These are phyloP conservation scores for Tenodera sinensis DNA, from an alignment of 2,888 invertebrate genomes.

Conservation along the genomic window DNA sequence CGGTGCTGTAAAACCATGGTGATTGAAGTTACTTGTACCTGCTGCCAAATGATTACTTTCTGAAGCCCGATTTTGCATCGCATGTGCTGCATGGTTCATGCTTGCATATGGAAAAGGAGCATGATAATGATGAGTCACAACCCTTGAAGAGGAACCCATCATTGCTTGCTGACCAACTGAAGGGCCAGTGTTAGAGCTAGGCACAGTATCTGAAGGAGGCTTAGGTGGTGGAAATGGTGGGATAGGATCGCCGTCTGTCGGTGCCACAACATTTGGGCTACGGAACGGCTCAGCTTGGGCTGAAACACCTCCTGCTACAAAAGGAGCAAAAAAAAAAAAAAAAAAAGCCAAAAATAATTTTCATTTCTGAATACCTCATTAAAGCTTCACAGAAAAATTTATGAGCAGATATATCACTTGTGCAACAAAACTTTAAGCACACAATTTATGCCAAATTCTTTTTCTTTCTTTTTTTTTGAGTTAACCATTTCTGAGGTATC, in stretches of 20 bases:
- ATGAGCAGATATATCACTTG: no score
- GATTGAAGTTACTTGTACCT: constrained; percentile 19
- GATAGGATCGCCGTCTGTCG: constrained; percentile 70
- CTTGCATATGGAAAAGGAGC: constrained; percentile 83
- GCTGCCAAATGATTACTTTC: constrained; percentile 22
- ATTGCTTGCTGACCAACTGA: not conserved
- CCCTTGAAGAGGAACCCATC: constrained; percentile 39
- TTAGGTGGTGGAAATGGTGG: constrained; percentile 42
- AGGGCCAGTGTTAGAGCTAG: constrained; percentile 45
- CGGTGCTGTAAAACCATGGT: constrained; percentile 26
- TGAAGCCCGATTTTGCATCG: constrained; percentile 70
- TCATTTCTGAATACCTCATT: constrained; percentile 21
- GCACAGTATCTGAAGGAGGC: constrained; percentile 36
- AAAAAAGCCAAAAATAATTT: not conserved
- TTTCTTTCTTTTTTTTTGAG: no score
- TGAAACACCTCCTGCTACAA: constrained; percentile 26
- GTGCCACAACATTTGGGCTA: constrained; percentile 81
- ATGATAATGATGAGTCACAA: constrained; percentile 49
- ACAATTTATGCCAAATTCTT: no score
- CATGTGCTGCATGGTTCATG: constrained; percentile 82
- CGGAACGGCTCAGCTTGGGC: constrained; percentile 39
- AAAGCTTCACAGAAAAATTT: not conserved
- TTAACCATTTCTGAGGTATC: no score
- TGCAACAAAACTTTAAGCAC: no score
- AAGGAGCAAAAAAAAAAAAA: not conserved